These are phyloP conservation scores for Opisthocomus hoazin DNA, from an alignment of 2,113 vertebrate genomes.

Conservation along the genomic window DNA sequence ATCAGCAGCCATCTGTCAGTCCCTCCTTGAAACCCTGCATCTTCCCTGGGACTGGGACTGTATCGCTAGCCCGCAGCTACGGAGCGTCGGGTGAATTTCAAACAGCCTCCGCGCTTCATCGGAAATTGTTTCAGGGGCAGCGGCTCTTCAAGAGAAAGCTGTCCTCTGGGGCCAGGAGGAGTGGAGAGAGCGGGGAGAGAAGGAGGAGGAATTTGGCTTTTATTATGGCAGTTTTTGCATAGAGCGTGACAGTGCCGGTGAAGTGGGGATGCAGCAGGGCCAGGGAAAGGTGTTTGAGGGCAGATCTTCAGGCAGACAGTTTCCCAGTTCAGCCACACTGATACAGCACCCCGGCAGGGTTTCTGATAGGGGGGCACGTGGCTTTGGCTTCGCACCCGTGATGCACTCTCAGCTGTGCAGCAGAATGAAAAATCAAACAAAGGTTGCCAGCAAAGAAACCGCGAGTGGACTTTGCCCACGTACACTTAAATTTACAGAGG, in stretches of 20 bases:
- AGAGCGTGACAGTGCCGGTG: not conserved
- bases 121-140: not conserved
- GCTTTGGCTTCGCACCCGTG: not conserved
- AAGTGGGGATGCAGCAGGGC: not conserved
- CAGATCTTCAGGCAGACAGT: not conserved
- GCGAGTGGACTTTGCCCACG: fast-evolving
- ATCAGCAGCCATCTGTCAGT: not conserved
- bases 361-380: not conserved
- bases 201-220: not conserved
- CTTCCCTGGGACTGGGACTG: not conserved
- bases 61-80: not conserved
- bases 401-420: not conserved
- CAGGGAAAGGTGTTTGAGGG: not conserved
- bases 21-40: not conserved
- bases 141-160: not conserved
- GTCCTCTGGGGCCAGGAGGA: not conserved
- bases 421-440: not conserved
- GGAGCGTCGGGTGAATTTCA: not conserved
- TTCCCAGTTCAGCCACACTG: not conserved
- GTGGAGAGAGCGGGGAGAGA: not conserved
- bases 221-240: not conserved
- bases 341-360: not conserved
- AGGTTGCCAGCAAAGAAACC: not conserved
- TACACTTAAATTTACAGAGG: fast-evolving
- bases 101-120: not conserved